Percentiles rank a stretch among this genome's conserved stretches.
phyloP scores from a whole-genome alignment of 35 echinoderm and acorn worm genomes.

The Eucidaris tribuloides region DNA sequence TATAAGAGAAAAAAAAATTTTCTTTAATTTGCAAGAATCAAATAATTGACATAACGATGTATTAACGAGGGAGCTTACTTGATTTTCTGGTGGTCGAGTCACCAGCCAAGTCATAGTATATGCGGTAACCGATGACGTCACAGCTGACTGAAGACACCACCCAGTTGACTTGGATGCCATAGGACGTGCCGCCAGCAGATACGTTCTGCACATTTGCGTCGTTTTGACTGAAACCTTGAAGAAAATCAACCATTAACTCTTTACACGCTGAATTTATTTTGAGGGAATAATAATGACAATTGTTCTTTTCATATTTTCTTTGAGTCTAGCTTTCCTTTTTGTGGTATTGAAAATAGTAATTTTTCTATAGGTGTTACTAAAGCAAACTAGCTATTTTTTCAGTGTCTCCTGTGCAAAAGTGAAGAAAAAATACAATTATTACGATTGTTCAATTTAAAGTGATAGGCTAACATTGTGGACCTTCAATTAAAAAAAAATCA shows the following conservation, averaged over 20 bases:
- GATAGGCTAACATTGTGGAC: no score
- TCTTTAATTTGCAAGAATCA: neutral
- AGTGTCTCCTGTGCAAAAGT: no score
- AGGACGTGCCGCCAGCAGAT: neutral
- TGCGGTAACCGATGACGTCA: slow-evolving; percentile 79
- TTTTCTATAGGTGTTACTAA: neutral
- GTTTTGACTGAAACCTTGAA: slow-evolving; percentile 37
- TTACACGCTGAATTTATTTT: neutral
- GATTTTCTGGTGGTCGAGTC: neutral
- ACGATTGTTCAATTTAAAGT: no score
- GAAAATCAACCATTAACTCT: neutral
- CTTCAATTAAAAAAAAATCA: no score
- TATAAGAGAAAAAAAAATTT: neutral
- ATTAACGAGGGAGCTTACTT: neutral
- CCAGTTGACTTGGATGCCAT: slow-evolving; percentile 50
- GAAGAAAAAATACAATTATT: no score
- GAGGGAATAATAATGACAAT: no score
- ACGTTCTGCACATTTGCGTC: slow-evolving; percentile 50
- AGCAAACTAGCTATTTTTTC: no score
- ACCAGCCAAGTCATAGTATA: slow-evolving; percentile 27
- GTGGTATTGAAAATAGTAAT: neutral
- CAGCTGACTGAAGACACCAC: slow-evolving; percentile 52
- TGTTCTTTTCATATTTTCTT: no score
- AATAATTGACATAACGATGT: neutral
- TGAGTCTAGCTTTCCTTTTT: no score